Conservation (phyloP, 2,888 invertebrate species). For the Cephus pulcher region DNA sequence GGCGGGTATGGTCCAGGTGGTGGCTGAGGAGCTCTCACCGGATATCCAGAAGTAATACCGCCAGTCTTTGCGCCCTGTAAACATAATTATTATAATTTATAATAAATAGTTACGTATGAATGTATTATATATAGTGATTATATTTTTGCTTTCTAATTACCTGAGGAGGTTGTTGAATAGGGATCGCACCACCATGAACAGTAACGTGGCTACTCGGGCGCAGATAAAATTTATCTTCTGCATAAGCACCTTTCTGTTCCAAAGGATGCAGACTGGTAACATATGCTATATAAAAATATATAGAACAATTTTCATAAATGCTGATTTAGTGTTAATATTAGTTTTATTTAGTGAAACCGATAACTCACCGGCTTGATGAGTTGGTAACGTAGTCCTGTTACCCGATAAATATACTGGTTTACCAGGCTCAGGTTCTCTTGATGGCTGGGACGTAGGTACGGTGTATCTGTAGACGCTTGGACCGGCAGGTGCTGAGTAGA, state of each 20-base stretch:
- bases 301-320: background rate
- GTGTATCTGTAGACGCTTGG: conserved; percentile 65
- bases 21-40: conserved; percentile 72
- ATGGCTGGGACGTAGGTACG: conserved; percentile 53
- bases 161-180: conserved; percentile 71
- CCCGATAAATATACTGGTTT: conserved; percentile 59
- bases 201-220: conserved; percentile 70
- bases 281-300: conserved; percentile 49
- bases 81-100: conserved; percentile 11
- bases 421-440: conserved; percentile 56
- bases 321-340: background rate
- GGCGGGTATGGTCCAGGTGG: conserved; percentile 55
- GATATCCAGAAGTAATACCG: conserved; percentile 87
- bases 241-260: conserved; percentile 62
- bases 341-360: background rate
- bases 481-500: conserved; percentile 57
- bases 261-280: conserved; percentile 59
- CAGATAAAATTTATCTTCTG: conserved; percentile 65
- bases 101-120: conserved; percentile 6
- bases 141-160: conserved; percentile 41
- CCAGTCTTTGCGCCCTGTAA: conserved; percentile 79
- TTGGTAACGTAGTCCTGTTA: conserved; percentile 50
- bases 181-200: conserved; percentile 70
- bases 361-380: conserved; percentile 54
- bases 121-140: conserved; percentile 5